Evolutionary conservation across 2,888 invertebrate species (phyloP).

Genomic region (Acanthosepion pharaonis): DNA sequence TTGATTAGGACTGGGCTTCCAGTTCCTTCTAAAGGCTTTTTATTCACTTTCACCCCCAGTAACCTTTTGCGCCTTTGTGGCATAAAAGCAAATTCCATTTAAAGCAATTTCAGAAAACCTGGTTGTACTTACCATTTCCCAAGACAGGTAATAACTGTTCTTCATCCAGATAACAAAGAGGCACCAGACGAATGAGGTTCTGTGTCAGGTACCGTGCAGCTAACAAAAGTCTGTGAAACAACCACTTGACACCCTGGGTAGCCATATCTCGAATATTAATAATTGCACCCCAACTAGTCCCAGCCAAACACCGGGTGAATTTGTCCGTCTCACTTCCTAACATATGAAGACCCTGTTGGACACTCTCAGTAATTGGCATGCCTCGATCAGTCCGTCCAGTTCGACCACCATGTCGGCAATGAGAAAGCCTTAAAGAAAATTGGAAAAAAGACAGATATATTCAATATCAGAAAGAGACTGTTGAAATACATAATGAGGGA

Average conservation of each 20-base stretch:
- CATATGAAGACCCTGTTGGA: slow-evolving; percentile 57
- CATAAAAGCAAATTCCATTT: too few relatives aligned
- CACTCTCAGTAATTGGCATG: too few relatives aligned
- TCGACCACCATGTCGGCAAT: neutral
- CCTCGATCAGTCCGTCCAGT: neutral
- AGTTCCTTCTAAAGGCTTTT: too few relatives aligned
- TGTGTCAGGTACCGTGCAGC: slow-evolving; percentile 92
- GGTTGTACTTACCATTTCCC: slow-evolving; percentile 56
- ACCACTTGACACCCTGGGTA: slow-evolving; percentile 81
- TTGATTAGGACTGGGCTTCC: too few relatives aligned
- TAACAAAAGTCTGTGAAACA: too few relatives aligned
- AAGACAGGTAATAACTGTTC: slow-evolving; percentile 63
- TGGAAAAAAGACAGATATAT: too few relatives aligned
- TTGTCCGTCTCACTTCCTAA: slow-evolving; percentile 72
- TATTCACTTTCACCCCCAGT: too few relatives aligned
- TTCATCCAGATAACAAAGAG: slow-evolving; percentile 89
- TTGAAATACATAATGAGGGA: too few relatives aligned
- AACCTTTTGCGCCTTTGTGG: too few relatives aligned
- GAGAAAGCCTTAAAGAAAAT: too few relatives aligned
- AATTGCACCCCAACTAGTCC: slow-evolving; percentile 61
- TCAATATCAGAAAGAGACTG: too few relatives aligned
- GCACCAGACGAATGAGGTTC: slow-evolving; percentile 93
- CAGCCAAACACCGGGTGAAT: slow-evolving; percentile 59
- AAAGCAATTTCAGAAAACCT: neutral
- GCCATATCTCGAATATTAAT: slow-evolving; percentile 72